phyloP scores from a whole-genome alignment of 1,140 invertebrate species.

The Eriocheir sinensis region DNA sequence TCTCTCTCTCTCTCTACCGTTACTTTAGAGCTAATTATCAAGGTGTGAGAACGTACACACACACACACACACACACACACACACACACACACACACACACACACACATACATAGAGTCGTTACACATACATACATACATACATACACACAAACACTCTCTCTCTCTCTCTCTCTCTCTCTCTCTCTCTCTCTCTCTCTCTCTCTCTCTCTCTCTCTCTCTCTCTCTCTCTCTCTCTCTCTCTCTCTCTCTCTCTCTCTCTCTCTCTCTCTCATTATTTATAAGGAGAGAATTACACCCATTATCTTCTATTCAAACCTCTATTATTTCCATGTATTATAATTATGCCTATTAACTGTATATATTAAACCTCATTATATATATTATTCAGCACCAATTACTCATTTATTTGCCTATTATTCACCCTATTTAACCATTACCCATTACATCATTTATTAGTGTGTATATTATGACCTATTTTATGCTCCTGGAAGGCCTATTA shows the following conservation, averaged over 20 bases:
- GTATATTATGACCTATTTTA: no score
- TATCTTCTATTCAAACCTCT: not conserved
- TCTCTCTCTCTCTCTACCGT: conserved; percentile 5
- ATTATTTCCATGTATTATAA: not conserved
- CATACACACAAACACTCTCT: not conserved
- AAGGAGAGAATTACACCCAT: not conserved
- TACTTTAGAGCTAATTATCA: no score
- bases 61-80: no score
- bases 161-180: not conserved
- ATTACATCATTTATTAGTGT: no score
- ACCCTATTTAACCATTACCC: no score
- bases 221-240: not conserved
- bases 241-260: conserved; percentile 39
- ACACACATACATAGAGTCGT: not conserved
- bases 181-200: no score
- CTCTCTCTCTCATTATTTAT: conserved; percentile 20
- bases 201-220: not conserved
- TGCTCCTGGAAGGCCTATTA: no score
- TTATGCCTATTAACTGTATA: not conserved
- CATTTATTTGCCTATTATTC: no score
- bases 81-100: no score
- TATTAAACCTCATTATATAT: not conserved
- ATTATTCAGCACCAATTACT: not conserved
- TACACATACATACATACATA: not conserved
- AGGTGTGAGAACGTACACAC: no score